Evolutionary conservation across 2,113 vertebrate genomes (phyloP).

Genomic region (Phalacrocorax brasilianus): DNA sequence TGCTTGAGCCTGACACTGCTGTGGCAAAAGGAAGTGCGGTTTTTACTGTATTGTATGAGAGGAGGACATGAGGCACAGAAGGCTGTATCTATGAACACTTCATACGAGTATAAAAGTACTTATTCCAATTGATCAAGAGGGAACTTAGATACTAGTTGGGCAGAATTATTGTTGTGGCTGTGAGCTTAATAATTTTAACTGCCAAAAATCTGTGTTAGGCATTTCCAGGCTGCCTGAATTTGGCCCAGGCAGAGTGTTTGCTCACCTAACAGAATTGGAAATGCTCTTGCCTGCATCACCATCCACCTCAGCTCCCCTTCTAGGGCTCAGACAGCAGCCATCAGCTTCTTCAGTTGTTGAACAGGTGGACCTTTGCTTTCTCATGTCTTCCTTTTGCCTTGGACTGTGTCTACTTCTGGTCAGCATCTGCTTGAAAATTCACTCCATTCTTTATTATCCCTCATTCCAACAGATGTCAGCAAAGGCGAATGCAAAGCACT

Average conservation of each 20-base stretch:
- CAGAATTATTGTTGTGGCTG: background rate
- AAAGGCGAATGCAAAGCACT: constrained; percentile 74
- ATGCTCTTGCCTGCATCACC: background rate
- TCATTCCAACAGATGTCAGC: constrained; percentile 75
- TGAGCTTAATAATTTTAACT: background rate
- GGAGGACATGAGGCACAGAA: background rate
- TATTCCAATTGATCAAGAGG: background rate
- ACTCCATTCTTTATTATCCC: background rate
- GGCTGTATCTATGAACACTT: background rate
- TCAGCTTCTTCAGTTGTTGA: background rate
- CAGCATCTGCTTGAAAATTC: background rate
- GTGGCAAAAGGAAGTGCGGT: background rate
- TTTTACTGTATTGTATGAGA: background rate
- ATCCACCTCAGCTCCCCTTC: background rate
- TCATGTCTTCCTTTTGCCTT: background rate
- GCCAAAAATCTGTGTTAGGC: background rate
- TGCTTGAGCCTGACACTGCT: background rate
- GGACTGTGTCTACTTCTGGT: background rate
- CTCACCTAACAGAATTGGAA: background rate
- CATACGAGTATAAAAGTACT: background rate
- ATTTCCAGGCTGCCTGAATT: background rate
- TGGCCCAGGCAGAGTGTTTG: background rate
- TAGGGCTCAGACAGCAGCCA: background rate
- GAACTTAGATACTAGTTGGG: background rate
- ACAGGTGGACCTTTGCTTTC: background rate